phyloP scores from a whole-genome alignment of 2,797 vertebrate species.

The Malacoctenus gilli region DNA sequence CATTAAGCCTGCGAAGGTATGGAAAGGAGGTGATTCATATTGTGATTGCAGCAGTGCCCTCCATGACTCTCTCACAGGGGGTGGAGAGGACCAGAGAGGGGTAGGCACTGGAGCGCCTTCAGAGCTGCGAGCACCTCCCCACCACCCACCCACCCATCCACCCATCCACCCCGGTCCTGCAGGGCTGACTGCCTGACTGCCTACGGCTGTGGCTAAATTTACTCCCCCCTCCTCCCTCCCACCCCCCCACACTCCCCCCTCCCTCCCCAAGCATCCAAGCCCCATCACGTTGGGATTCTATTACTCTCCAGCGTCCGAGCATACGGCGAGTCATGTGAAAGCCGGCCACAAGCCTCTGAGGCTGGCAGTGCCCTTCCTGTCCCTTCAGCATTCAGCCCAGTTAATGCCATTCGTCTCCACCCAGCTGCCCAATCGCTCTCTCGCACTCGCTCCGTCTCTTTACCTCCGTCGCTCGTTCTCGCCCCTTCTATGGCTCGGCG shows the following conservation, averaged over 20 bases:
- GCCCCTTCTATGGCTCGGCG: constrained; percentile 51
- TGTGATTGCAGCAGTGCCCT: constrained; percentile 62
- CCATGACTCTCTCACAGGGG: constrained; percentile 54
- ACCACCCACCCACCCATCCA: no score
- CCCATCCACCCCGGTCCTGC: constrained; percentile 26
- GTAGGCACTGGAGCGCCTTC: constrained; percentile 45
- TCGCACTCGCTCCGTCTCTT: constrained; percentile 43
- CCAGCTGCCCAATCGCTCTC: constrained; percentile 61
- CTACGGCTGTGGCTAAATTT: constrained; percentile 78
- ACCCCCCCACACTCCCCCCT: constrained; percentile 50
- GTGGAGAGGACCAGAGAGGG: constrained; percentile 36
- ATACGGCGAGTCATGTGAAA: constrained; percentile 69
- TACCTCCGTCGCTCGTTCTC: constrained; percentile 33
- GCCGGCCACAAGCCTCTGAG: constrained; percentile 61
- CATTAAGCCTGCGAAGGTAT: constrained; percentile 60
- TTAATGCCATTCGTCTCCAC: constrained; percentile 65
- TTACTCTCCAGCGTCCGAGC: constrained; percentile 72
- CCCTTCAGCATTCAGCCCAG: constrained; percentile 51
- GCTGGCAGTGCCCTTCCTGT: constrained; percentile 62
- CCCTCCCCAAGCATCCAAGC: constrained; percentile 67
- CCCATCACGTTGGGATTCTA: constrained; percentile 81
- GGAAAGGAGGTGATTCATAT: constrained; percentile 71
- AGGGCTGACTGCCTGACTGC: constrained; percentile 44
- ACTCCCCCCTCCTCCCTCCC: constrained; percentile 57
- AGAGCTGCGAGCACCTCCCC: constrained; percentile 39